These are phyloP conservation scores for Noctilio leporinus DNA, from an alignment of 2,113 vertebrate genomes.

Conservation along the genomic window DNA sequence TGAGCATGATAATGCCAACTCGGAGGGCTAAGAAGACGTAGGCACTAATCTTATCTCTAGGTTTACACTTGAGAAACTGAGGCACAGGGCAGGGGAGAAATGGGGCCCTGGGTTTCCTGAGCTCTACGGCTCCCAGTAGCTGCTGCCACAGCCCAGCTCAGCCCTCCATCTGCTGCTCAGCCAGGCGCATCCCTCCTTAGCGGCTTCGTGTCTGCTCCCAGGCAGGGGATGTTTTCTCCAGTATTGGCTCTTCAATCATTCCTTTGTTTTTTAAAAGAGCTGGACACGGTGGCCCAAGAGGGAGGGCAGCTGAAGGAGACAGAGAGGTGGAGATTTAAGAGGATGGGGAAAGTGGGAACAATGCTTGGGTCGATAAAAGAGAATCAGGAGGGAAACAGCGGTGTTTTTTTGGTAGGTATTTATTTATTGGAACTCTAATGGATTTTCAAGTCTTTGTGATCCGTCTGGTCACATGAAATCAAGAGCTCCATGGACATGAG, in stretches of 20 bases:
- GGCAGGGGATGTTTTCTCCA: neutral
- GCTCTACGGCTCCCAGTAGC: too few relatives aligned
- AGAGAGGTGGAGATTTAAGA: neutral
- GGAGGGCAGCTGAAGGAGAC: neutral
- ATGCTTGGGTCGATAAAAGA: neutral
- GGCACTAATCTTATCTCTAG: neutral
- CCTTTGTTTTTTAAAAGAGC: neutral
- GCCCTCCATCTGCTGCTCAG: neutral
- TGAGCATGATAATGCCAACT: neutral
- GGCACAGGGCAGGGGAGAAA: neutral
- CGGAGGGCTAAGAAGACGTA: neutral
- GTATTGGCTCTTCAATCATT: neutral
- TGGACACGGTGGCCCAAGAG: neutral
- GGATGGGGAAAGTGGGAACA: neutral
- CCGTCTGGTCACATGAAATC: neutral
- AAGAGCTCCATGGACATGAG: neutral
- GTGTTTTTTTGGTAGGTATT: neutral
- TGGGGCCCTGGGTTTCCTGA: neutral
- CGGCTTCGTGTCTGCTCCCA: fast-evolving
- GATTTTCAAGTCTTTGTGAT: neutral
- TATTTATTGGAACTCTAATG: neutral
- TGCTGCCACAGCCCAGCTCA: fast-evolving
- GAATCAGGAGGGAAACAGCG: neutral
- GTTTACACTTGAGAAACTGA: neutral
- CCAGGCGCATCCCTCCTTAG: neutral